Evolutionary conservation across 2,888 invertebrate genomes (phyloP), one percentile per base, ranked within the genome.

Genomic region (Chorisops tibialis): DNA sequence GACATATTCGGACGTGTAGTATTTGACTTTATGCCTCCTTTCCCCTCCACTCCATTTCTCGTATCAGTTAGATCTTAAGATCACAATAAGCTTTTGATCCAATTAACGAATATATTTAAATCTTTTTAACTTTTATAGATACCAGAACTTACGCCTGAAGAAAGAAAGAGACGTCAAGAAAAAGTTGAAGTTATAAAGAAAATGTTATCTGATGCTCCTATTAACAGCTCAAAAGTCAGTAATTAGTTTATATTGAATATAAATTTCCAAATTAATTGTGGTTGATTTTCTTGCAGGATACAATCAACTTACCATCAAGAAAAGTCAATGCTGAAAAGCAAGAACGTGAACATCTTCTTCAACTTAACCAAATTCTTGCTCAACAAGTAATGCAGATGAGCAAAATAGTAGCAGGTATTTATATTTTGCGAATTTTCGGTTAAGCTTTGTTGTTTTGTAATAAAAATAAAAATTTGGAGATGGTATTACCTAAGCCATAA

Each of bases 301-400:
- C 72, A 59, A 70, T 78, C 14, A 79, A 79, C 59, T 76, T 80
- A 59, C 75, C 85, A 61, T 87, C 88, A 79, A 87, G 87, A 74
- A 88, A 89, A 74, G 85, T 89, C 66, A 86, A 84, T 54, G 91
- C 89, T 71, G 93, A 94, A 76, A 93, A 93, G 79, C 84, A 88
- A 69, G 92, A 93, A 74, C 83, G 95, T 59, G 92, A 94, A 71
- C 92, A 93, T 76, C 82, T 96, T 70, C 83, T 96, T 65, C 92
- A 93, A 75, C 82, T 96, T 71, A 93, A 93, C 81, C 94, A 95
- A 80, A 89, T 93, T 70, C 82, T 96, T 70, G 96, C 95, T 65
- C 89, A 91, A 77, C 91, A 93, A 82, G 95, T 95, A 70, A 95
- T 93, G 83, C 91, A 93, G 80, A 93, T 92, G 84, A 94, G 93